Conservation (phyloP, 2,113 vertebrate genomes). For the Lasiurus borealis region DNA sequence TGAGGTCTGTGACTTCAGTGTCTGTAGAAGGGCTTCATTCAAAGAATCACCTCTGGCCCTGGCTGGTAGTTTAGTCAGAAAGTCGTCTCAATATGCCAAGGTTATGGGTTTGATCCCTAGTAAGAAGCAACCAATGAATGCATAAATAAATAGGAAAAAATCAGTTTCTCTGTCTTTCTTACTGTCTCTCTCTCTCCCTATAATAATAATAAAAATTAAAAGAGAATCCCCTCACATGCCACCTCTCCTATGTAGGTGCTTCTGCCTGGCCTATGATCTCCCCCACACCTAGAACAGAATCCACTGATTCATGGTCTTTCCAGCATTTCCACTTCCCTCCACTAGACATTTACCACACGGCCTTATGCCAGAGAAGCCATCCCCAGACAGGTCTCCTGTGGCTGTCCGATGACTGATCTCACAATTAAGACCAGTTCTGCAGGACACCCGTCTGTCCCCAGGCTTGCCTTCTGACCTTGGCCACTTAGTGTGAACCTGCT, state of each 20-base stretch:
- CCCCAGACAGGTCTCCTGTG: not conserved
- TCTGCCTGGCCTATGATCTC: not conserved
- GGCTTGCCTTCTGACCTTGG: not conserved
- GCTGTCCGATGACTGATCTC: not conserved
- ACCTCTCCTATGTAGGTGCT: not conserved
- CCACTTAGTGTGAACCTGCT: not conserved
- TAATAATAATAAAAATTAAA: no score
- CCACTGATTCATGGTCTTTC: not conserved
- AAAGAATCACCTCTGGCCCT: not conserved
- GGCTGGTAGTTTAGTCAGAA: not conserved
- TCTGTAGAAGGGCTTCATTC: not conserved
- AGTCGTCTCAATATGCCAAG: not conserved
- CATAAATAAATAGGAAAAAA: no score
- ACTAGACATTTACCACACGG: not conserved
- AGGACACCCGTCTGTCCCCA: not conserved
- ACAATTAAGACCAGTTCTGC: not conserved
- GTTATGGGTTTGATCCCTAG: not conserved
- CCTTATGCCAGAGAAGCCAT: not conserved
- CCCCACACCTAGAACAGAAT: not conserved
- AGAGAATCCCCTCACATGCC: not conserved
- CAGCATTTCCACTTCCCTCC: not conserved
- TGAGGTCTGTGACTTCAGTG: not conserved
- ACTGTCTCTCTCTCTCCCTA: not conserved
- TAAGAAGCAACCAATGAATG: no score
- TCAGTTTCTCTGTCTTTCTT: no score